Conservation (phyloP, 1,140 invertebrate species). For the Temnothorax curvispinosus region DNA sequence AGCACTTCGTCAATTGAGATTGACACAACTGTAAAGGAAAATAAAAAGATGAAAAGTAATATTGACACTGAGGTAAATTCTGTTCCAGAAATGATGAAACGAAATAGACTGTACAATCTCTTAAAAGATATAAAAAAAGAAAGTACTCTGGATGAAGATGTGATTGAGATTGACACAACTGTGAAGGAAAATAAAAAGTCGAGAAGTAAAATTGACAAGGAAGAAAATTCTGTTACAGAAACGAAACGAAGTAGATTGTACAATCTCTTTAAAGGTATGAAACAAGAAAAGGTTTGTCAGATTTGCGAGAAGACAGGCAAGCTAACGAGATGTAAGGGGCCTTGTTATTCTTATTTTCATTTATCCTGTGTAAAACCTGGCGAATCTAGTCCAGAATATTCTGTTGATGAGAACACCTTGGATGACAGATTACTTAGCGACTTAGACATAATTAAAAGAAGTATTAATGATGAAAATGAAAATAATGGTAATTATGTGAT, state of each 20-base stretch:
- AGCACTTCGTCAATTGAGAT: slow-evolving; percentile 59
- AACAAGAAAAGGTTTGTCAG: slow-evolving; percentile 89
- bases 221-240: slow-evolving; percentile 61
- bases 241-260: slow-evolving; percentile 81
- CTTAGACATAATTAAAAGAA: slow-evolving; percentile 77
- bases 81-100: slow-evolving; percentile 20
- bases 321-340: slow-evolving; percentile 88
- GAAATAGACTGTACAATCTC: too few relatives aligned
- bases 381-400: slow-evolving; percentile 81
- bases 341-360: slow-evolving; percentile 84
- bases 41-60: slow-evolving; percentile 62
- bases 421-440: slow-evolving; percentile 78
- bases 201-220: slow-evolving; percentile 64
- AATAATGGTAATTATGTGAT: slow-evolving; percentile 47
- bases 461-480: slow-evolving; percentile 73
- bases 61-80: background rate
- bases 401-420: slow-evolving; percentile 69
- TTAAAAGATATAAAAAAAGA: slow-evolving; percentile 48
- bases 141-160: slow-evolving; percentile 67
- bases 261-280: slow-evolving; percentile 88
- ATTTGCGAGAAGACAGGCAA: slow-evolving; percentile 88
- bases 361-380: slow-evolving; percentile 82
- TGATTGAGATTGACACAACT: slow-evolving; percentile 60
- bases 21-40: slow-evolving; percentile 61
- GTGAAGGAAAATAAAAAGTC: slow-evolving; percentile 68